Evolutionary conservation across 2,888 invertebrate genomes (phyloP).

Genomic region (Tineola bisselliella): DNA sequence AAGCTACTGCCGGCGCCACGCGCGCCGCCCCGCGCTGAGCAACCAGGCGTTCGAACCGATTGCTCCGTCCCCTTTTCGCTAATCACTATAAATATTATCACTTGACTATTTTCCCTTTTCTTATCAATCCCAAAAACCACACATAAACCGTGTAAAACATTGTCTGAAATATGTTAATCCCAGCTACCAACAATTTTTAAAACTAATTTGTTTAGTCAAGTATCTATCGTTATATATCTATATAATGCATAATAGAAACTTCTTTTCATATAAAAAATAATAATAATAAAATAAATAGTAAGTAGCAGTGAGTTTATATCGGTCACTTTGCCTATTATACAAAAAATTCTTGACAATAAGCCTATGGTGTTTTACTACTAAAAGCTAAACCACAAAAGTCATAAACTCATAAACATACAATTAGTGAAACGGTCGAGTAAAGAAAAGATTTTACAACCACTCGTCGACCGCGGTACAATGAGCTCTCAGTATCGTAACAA

Average conservation of each 20-base stretch:
- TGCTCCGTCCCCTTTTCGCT: constrained; percentile 68
- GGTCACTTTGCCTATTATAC: background rate
- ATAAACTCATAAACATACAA: constrained; percentile 68
- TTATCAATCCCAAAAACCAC: constrained; percentile 51
- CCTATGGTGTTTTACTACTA: constrained; percentile 50
- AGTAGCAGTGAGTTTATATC: background rate
- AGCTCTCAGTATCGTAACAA: constrained; percentile 68
- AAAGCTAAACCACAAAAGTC: constrained; percentile 61
- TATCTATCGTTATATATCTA: too few relatives aligned
- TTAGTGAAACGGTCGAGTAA: constrained; percentile 66
- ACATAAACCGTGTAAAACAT: constrained; percentile 41
- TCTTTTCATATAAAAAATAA: background rate
- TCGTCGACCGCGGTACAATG: constrained; percentile 63
- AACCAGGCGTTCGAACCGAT: constrained; percentile 27
- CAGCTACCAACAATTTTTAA: too few relatives aligned
- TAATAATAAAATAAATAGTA: too few relatives aligned
- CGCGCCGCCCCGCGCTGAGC: constrained; percentile 70
- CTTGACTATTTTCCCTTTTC: constrained; percentile 19
- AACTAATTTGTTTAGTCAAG: too few relatives aligned
- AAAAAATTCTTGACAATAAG: constrained; percentile 35
- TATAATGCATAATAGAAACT: too few relatives aligned
- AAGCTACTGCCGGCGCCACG: constrained; percentile 71
- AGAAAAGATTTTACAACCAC: constrained; percentile 69
- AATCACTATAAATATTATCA: constrained; percentile 67
- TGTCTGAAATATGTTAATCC: background rate